A percentile compares a stretch with the other conserved stretches of the same genome.
These are phyloP conservation scores for Zalophus californianus DNA, from an alignment of 2,797 vertebrate genomes.

Conservation along the genomic window DNA sequence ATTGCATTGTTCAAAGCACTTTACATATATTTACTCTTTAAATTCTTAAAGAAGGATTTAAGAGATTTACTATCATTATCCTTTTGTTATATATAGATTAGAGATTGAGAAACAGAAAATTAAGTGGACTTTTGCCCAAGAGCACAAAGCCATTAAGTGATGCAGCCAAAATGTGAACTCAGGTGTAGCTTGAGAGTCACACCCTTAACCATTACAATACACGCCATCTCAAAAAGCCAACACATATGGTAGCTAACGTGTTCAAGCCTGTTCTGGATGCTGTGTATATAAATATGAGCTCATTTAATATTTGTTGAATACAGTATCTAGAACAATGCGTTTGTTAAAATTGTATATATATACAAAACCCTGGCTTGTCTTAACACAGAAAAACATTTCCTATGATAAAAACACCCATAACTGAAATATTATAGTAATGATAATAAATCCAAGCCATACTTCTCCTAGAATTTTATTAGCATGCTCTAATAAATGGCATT, in stretches of 20 bases:
- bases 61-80: not conserved
- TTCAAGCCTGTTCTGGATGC: not conserved
- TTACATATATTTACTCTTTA: not conserved
- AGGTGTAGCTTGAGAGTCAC: not conserved
- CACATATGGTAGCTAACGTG: not conserved
- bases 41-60: not conserved
- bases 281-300: not conserved
- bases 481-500: not conserved
- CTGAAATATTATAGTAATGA: not conserved
- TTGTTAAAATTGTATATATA: not conserved
- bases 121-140: not conserved
- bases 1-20: not conserved
- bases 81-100: not conserved
- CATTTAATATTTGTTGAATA: not conserved
- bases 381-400: slow-evolving; percentile 17
- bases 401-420: not conserved
- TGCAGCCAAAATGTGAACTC: not conserved
- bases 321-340: not conserved
- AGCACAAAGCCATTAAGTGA: not conserved
- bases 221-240: not conserved
- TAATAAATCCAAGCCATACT: slow-evolving; percentile 23
- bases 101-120: not conserved
- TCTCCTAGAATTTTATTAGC: not conserved
- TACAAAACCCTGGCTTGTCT: not conserved
- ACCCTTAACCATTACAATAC: not conserved